phyloP scores from a whole-genome alignment of 2,888 invertebrate species.

The Ischnura elegans region DNA sequence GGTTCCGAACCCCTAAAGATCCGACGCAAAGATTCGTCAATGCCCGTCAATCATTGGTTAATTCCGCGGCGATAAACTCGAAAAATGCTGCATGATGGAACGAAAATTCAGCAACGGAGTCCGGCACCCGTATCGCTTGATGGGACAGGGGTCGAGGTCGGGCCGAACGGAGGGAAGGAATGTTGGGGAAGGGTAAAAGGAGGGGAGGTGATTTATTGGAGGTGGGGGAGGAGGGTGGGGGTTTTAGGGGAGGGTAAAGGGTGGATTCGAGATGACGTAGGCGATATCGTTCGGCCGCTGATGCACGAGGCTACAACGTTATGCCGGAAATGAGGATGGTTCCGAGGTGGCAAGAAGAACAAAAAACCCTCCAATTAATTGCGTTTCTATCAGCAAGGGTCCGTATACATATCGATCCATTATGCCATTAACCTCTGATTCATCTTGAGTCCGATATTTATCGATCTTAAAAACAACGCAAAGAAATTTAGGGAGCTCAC shows the following conservation, averaged over 20 bases:
- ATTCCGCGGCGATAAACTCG: conserved; percentile 12
- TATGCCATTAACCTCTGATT: too few relatives aligned
- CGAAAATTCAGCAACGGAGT: background rate
- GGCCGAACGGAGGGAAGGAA: background rate
- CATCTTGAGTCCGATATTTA: too few relatives aligned
- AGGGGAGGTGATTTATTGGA: background rate
- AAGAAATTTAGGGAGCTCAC: too few relatives aligned
- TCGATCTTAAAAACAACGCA: too few relatives aligned
- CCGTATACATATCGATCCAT: too few relatives aligned
- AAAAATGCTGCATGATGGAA: background rate
- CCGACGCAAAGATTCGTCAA: background rate
- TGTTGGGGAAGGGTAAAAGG: background rate
- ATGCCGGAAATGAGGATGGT: too few relatives aligned
- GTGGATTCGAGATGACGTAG: background rate
- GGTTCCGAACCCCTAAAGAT: background rate
- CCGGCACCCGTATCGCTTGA: background rate
- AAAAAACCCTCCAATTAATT: too few relatives aligned
- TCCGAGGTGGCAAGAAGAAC: background rate
- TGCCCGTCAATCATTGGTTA: conserved; percentile 2
- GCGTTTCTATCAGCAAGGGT: too few relatives aligned
- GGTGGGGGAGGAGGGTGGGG: background rate
- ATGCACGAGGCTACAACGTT: too few relatives aligned
- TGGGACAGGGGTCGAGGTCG: background rate
- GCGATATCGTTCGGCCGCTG: too few relatives aligned
- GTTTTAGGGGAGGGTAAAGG: background rate